phyloP scores from a whole-genome alignment of 2,888 invertebrate species.

The Mesopsocus fuscifrons region DNA sequence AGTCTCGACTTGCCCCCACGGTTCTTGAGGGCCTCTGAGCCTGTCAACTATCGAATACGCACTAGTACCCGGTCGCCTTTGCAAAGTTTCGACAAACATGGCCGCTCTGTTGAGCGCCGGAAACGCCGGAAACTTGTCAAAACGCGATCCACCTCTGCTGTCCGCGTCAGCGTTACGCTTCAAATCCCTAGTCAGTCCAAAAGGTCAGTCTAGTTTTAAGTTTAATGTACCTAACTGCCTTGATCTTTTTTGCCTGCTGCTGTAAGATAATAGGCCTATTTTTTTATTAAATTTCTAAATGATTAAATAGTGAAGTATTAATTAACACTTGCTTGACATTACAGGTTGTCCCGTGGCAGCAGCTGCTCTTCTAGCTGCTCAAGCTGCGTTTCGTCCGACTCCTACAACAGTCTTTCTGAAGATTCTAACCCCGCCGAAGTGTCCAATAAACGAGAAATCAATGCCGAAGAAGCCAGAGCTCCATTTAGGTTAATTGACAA shows the following conservation, averaged over 20 bases:
- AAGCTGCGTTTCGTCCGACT: constrained; percentile 24
- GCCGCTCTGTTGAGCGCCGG: neutral
- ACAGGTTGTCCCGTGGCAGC: constrained; percentile 9
- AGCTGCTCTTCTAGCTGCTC: constrained; percentile 23
- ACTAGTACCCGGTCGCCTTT: constrained; percentile 5
- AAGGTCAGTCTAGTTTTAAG: constrained; percentile 10
- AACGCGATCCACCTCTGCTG: neutral
- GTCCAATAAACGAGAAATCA: constrained; percentile 73
- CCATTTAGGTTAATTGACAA: constrained; percentile 47
- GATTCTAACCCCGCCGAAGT: constrained; percentile 57
- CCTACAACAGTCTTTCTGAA: constrained; percentile 21
- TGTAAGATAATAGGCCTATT: no score
- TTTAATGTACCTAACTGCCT: no score
- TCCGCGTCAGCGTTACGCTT: neutral
- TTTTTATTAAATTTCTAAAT: no score
- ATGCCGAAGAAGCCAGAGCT: constrained; percentile 57
- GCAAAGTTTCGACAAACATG: constrained; percentile 7
- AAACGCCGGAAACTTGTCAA: constrained; percentile 1
- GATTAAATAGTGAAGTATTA: no score
- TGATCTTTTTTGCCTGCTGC: no score
- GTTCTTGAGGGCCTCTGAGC: neutral
- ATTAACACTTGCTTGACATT: no score
- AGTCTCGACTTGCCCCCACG: neutral
- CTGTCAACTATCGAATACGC: constrained; percentile 3
- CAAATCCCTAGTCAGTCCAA: constrained; percentile 11